Percentiles rank a stretch among this genome's conserved stretches.
Evolutionary conservation across 2,888 invertebrate genomes (phyloP).

Genomic region (Ophion slaviceki): DNA sequence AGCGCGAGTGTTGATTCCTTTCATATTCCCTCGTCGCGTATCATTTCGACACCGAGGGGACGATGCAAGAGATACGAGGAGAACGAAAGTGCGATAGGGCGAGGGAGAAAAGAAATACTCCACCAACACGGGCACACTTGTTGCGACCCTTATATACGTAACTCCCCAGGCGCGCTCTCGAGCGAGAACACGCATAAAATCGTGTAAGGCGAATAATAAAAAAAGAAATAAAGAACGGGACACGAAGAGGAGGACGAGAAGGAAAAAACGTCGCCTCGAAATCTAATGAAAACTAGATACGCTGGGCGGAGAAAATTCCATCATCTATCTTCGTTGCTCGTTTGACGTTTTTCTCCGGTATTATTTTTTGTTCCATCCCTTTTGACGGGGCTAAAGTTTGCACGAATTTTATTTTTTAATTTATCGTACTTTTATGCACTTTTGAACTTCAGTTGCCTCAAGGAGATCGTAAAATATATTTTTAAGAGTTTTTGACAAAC

Average conservation of each 20-base stretch:
- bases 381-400: no score
- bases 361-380: no score
- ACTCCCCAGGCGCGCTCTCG: not conserved
- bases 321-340: not conserved
- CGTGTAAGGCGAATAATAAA: not conserved
- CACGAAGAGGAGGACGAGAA: not conserved
- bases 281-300: not conserved
- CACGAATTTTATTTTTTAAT: no score
- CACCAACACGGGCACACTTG: conserved; percentile 46
- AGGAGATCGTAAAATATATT: no score
- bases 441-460: no score
- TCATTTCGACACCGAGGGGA: not conserved
- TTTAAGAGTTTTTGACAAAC: no score
- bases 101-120: conserved; percentile 34
- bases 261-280: not conserved
- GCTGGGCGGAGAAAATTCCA: not conserved
- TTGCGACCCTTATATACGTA: conserved; percentile 24
- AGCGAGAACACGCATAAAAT: not conserved
- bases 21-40: not conserved
- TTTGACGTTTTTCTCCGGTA: no score
- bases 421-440: no score
- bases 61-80: conserved; percentile 8
- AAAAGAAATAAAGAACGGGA: not conserved
- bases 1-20: not conserved
- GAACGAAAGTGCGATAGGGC: not conserved